phyloP scores from a whole-genome alignment of 1,140 invertebrate species.

The Euwallacea similis region DNA sequence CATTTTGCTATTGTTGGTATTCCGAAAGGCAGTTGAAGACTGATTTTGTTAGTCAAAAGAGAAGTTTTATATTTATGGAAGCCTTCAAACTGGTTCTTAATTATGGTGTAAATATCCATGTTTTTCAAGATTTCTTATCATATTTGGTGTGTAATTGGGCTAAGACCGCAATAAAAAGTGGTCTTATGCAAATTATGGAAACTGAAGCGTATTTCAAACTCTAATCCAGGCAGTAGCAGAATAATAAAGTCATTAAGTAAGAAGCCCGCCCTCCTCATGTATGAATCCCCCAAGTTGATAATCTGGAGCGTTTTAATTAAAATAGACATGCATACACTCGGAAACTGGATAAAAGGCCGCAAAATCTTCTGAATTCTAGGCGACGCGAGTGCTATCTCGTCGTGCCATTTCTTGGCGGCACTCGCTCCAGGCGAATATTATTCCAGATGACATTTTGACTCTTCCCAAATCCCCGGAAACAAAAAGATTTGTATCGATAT shows the following conservation, averaged over 20 bases:
- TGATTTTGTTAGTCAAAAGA: too few relatives aligned
- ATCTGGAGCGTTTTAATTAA: constrained; percentile 5
- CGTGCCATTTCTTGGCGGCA: background rate
- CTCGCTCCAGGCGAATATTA: background rate
- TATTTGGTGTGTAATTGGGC: too few relatives aligned
- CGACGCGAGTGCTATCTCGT: background rate
- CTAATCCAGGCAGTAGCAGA: background rate
- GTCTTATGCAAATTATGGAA: too few relatives aligned
- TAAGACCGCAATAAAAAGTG: too few relatives aligned
- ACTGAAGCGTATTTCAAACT: too few relatives aligned
- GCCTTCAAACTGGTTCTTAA: too few relatives aligned
- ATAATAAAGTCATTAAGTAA: constrained; percentile 3
- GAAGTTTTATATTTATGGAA: too few relatives aligned
- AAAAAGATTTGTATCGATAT: constrained; percentile 7
- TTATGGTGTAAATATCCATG: too few relatives aligned
- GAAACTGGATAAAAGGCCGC: constrained; percentile 1
- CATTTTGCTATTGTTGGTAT: too few relatives aligned
- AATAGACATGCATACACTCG: background rate
- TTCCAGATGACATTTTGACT: constrained; percentile 2
- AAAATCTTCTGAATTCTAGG: background rate
- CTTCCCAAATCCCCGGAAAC: background rate
- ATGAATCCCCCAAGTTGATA: background rate
- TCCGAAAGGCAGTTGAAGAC: too few relatives aligned
- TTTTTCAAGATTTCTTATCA: too few relatives aligned
- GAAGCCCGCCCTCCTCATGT: background rate